Percentiles rank a stretch among this genome's conserved stretches.
Evolutionary conservation across 2,797 vertebrate genomes (phyloP).

Genomic region (Danio albolineatus): DNA sequence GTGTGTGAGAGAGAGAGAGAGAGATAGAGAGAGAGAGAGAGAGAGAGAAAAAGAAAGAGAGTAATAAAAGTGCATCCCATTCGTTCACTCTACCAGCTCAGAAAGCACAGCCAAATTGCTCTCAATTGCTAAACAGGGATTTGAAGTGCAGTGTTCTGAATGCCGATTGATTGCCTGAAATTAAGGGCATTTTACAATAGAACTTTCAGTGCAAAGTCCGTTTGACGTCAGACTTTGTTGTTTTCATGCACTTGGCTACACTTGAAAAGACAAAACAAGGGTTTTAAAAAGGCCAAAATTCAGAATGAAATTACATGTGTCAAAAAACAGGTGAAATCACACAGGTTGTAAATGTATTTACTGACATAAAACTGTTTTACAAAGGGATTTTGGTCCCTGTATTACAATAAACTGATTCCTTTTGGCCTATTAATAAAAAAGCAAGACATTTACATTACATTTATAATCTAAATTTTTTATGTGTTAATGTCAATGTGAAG

Average conservation of each 20-base stretch:
- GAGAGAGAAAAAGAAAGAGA: slow-evolving; percentile 1
- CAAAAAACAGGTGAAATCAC: too few species aligned
- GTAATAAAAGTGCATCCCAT: slow-evolving; percentile 34
- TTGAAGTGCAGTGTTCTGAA: slow-evolving; percentile 19
- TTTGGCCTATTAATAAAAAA: too few species aligned
- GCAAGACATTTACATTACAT: too few species aligned
- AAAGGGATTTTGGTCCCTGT: too few species aligned
- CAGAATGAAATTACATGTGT: too few species aligned
- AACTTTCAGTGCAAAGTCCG: not conserved
- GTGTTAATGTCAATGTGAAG: too few species aligned
- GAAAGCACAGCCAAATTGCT: slow-evolving; percentile 48
- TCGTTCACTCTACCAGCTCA: slow-evolving; percentile 34
- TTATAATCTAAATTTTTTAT: too few species aligned
- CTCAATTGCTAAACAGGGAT: slow-evolving; percentile 22
- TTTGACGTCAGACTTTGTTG: slow-evolving; percentile 18
- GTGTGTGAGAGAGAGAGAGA: not conserved
- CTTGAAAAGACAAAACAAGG: not conserved
- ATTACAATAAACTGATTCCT: too few species aligned
- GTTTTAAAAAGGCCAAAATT: not conserved
- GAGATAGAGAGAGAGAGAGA: slow-evolving; percentile 16
- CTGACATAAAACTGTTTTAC: too few species aligned
- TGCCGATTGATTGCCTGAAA: slow-evolving; percentile 31
- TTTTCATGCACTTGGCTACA: not conserved
- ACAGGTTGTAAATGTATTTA: not conserved
- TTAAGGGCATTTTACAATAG: not conserved